phyloP scores from a whole-genome alignment of 2,113 vertebrate species.

The Mesitornis unicolor region DNA sequence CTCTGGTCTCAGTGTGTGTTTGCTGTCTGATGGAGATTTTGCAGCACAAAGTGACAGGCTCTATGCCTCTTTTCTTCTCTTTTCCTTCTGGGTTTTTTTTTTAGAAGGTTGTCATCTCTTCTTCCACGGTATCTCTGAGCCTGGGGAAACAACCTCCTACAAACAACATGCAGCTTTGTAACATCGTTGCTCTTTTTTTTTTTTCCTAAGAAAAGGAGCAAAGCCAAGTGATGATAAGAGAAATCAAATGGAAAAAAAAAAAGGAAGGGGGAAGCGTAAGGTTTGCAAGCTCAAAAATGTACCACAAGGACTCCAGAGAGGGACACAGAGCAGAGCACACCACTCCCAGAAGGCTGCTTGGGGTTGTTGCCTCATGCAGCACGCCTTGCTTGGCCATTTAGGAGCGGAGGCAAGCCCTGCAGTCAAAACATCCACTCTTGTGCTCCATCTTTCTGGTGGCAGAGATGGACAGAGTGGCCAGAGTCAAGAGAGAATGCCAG shows the following conservation, averaged over 20 bases:
- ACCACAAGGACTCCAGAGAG: neutral
- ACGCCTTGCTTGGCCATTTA: neutral
- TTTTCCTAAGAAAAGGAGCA: neutral
- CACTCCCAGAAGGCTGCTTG: neutral
- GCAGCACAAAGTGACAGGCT: neutral
- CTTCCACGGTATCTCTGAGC: neutral
- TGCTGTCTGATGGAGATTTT: neutral
- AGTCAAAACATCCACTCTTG: neutral
- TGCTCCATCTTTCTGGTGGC: neutral
- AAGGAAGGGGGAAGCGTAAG: neutral
- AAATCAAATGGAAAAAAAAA: neutral
- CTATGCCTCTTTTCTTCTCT: neutral
- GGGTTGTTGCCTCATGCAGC: neutral
- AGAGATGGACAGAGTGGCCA: neutral
- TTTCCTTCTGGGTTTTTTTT: constrained; percentile 2
- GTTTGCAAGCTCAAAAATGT: neutral
- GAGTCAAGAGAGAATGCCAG: neutral
- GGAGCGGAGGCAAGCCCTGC: neutral
- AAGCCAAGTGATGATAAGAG: neutral
- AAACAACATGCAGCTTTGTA: constrained; percentile 9
- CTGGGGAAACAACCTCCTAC: constrained; percentile 41
- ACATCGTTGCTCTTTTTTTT: constrained; percentile 25
- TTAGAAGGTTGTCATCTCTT: constrained; percentile 32
- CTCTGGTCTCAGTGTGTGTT: neutral
- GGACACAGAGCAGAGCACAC: neutral